Conservation (phyloP, 2,113 vertebrate species). For the Actenoides lindsayi region DNA sequence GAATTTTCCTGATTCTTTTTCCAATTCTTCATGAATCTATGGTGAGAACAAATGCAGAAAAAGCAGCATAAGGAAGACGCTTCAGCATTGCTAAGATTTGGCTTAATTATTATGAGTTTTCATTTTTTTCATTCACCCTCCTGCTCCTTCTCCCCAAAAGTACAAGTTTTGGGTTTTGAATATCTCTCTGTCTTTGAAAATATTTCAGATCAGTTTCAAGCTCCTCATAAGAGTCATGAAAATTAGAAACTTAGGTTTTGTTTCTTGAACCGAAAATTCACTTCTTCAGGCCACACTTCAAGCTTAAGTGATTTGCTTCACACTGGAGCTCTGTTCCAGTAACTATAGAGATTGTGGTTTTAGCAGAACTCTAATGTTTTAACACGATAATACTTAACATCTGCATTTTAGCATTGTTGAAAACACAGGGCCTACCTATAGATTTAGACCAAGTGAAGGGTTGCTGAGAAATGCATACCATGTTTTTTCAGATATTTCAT, state of each 20-base stretch:
- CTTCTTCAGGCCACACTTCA: not conserved
- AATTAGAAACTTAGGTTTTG: not conserved
- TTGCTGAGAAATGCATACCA: not conserved
- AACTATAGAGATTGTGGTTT: not conserved
- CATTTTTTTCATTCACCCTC: constrained; percentile 32
- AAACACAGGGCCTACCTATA: not conserved
- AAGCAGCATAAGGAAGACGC: constrained; percentile 61
- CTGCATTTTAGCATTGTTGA: not conserved
- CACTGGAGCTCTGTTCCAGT: not conserved
- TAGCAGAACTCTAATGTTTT: not conserved
- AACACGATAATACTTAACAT: not conserved
- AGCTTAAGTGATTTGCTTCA: not conserved
- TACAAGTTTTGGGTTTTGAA: constrained; percentile 36
- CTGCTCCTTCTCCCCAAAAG: constrained; percentile 51
- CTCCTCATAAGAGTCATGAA: not conserved
- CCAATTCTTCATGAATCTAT: constrained; percentile 59
- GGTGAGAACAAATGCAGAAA: constrained; percentile 69
- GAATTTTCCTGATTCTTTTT: constrained; percentile 67
- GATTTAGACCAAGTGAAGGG: not conserved
- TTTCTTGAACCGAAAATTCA: not conserved
- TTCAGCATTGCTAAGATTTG: constrained; percentile 61
- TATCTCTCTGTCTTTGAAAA: constrained; percentile 3
- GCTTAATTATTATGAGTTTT: constrained; percentile 56
- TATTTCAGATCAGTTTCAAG: constrained; percentile 23
- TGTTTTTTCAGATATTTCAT: not conserved